Conservation (phyloP, 1,140 invertebrate species). For the Amyelois transitella region DNA sequence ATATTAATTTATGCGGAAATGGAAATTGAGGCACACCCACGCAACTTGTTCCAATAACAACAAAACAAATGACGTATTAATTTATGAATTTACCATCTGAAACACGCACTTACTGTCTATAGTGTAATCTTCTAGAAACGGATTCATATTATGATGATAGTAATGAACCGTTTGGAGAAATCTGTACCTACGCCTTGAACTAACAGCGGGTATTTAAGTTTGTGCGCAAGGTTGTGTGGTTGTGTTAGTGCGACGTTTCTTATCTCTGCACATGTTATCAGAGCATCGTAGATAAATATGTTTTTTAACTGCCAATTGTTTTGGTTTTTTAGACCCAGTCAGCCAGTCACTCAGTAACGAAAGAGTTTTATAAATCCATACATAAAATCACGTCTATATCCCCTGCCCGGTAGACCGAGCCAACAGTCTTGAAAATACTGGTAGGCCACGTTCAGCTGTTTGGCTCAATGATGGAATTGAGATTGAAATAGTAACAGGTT, state of each 20-base stretch:
- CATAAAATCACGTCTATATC: too few species aligned
- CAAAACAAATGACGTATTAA: background rate
- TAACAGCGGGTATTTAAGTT: background rate
- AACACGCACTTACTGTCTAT: conserved; percentile 44
- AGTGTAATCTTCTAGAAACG: conserved; percentile 38
- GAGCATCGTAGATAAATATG: background rate
- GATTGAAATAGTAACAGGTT: too few species aligned
- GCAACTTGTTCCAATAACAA: background rate
- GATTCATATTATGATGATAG: conserved; percentile 31
- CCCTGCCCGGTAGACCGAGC: too few species aligned
- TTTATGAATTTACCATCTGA: too few species aligned
- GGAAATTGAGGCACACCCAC: background rate
- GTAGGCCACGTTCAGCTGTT: too few species aligned
- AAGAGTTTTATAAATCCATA: too few species aligned
- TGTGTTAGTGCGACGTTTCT: background rate
- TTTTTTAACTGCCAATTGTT: background rate
- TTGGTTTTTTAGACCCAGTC: background rate
- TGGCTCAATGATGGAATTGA: too few species aligned
- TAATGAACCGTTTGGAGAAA: background rate
- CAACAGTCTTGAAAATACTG: too few species aligned
- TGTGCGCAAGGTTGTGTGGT: background rate
- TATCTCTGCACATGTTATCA: background rate
- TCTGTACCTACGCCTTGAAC: background rate
- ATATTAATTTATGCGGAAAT: background rate
- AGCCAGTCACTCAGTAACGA: too few species aligned